Evolutionary conservation across 2,888 invertebrate species (phyloP).

Genomic region (Drosophila mimetica): DNA sequence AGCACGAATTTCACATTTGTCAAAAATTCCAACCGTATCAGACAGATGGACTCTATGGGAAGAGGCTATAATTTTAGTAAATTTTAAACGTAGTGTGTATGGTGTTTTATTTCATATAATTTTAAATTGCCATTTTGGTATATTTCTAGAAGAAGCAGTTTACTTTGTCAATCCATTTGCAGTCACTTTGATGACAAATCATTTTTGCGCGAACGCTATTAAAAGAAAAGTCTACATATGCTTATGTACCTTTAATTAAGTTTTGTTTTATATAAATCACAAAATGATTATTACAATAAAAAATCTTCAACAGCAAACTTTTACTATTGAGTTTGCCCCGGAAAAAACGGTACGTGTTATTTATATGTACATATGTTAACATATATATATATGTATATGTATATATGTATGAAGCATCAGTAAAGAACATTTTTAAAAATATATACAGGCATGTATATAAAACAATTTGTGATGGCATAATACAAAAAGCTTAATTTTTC

Average conservation of each 20-base stretch:
- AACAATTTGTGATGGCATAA: background rate
- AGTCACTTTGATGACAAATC: slow-evolving; percentile 29
- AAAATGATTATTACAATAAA: slow-evolving; percentile 95
- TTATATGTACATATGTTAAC: background rate
- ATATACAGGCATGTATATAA: background rate
- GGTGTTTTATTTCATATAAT: too few relatives aligned
- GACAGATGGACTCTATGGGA: too few relatives aligned
- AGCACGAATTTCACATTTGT: too few relatives aligned
- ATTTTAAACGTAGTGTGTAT: too few relatives aligned
- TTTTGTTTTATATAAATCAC: background rate
- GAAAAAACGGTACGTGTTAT: slow-evolving; percentile 88
- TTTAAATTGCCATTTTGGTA: background rate
- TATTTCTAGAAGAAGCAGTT: background rate
- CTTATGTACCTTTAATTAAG: slow-evolving; percentile 17
- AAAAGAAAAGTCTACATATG: slow-evolving; percentile 10
- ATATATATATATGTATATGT: slow-evolving; percentile 10
- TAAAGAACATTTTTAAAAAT: background rate
- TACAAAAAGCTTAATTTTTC: background rate
- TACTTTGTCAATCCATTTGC: background rate
- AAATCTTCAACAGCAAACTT: slow-evolving; percentile 96
- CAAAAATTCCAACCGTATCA: too few relatives aligned
- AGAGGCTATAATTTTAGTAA: too few relatives aligned
- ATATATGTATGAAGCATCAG: slow-evolving; percentile 1
- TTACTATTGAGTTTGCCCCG: slow-evolving; percentile 94
- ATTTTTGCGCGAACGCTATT: slow-evolving; percentile 8